A percentile compares a stretch with the other conserved stretches of the same genome.
phyloP scores from a whole-genome alignment of 2,888 invertebrate genomes.

The Aphelenchoides bicaudatus region DNA sequence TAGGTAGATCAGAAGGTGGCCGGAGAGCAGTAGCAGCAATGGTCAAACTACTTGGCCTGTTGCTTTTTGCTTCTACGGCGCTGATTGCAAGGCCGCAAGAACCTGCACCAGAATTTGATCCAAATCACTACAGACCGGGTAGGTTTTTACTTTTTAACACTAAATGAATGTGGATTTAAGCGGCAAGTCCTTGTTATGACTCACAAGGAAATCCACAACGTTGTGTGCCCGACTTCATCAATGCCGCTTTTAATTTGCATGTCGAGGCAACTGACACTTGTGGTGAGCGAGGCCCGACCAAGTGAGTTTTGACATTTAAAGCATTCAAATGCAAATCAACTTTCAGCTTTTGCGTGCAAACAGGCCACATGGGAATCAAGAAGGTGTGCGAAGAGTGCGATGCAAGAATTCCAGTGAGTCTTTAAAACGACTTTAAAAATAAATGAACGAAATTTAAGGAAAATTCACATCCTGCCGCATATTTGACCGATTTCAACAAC shows the following conservation, averaged over 20 bases:
- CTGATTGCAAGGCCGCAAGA: slow-evolving; percentile 47
- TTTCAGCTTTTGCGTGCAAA: slow-evolving; percentile 78
- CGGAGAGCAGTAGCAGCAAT: background rate
- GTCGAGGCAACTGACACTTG: slow-evolving; percentile 95
- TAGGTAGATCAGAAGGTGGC: no score
- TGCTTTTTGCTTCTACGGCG: slow-evolving; percentile 4
- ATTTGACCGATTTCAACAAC: slow-evolving; percentile 85
- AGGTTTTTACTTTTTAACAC: slow-evolving; percentile 15
- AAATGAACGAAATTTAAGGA: slow-evolving; percentile 19
- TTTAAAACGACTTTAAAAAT: slow-evolving; percentile 12
- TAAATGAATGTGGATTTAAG: slow-evolving; percentile 21
- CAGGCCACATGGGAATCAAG: slow-evolving; percentile 68
- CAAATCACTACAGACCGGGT: slow-evolving; percentile 53
- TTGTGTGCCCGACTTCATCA: slow-evolving; percentile 92
- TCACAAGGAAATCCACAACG: slow-evolving; percentile 44
- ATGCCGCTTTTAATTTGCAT: slow-evolving; percentile 82
- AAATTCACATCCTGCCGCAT: slow-evolving; percentile 48
- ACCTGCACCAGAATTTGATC: slow-evolving; percentile 51
- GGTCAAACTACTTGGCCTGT: background rate
- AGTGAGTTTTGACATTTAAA: slow-evolving; percentile 20
- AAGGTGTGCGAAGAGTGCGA: slow-evolving; percentile 55
- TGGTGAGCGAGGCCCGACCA: slow-evolving; percentile 71
- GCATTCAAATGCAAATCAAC: background rate
- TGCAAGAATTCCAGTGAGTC: slow-evolving; percentile 43
- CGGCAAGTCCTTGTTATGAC: slow-evolving; percentile 45